Evolutionary conservation across 2,797 vertebrate species (phyloP).

Genomic region (Chlorospingus flavigularis): DNA sequence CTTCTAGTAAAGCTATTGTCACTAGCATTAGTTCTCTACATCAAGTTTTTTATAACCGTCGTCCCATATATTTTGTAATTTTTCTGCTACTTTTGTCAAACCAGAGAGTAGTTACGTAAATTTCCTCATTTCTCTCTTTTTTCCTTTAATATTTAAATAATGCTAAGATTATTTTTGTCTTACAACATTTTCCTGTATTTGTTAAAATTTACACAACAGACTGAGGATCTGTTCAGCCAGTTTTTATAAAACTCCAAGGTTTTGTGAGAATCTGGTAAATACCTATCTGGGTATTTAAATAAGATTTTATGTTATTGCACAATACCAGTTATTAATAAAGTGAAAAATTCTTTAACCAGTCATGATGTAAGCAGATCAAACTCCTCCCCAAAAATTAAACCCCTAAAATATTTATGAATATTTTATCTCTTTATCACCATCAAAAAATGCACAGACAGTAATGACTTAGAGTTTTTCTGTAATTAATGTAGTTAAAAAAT

Average conservation of each 20-base stretch:
- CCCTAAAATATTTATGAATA: not conserved
- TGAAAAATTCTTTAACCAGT: not conserved
- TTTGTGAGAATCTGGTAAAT: not conserved
- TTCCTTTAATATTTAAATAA: not conserved
- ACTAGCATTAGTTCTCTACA: not conserved
- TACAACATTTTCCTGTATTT: not conserved
- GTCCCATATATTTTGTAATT: not conserved
- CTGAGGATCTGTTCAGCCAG: not conserved
- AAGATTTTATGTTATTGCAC: not conserved
- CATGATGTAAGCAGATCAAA: not conserved
- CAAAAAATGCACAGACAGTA: not conserved
- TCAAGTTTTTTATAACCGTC: not conserved
- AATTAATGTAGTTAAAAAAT: not conserved
- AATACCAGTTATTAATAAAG: not conserved
- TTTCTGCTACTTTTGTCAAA: not conserved
- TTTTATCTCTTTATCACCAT: not conserved
- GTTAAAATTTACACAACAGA: not conserved
- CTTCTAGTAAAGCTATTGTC: not conserved
- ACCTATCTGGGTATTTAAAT: not conserved
- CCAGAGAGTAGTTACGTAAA: not conserved
- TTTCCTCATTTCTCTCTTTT: not conserved
- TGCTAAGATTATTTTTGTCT: not conserved
- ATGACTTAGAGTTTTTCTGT: not conserved
- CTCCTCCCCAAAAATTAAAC: not conserved
- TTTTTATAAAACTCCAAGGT: not conserved